A percentile compares a stretch with the other conserved stretches of the same genome.
Evolutionary conservation across 2,113 vertebrate species (phyloP).

Genomic region (Myocastor coypus): DNA sequence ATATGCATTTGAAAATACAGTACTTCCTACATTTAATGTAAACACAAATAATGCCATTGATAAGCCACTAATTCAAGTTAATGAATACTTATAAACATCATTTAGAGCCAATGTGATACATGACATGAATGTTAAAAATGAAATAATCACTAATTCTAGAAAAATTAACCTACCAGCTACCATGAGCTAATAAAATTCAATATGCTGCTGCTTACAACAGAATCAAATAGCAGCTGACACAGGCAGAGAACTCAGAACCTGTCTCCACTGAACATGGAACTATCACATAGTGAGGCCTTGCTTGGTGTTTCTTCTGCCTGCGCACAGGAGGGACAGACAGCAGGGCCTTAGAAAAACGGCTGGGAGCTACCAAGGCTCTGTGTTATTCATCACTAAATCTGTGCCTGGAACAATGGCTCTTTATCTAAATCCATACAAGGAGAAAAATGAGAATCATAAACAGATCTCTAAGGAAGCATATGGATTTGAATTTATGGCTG

Average conservation of each 20-base stretch:
- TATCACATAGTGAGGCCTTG: not conserved
- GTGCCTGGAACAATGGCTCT: not conserved
- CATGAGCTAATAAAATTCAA: constrained; percentile 30
- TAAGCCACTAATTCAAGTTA: not conserved
- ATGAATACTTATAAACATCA: not conserved
- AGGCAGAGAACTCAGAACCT: constrained; percentile 19
- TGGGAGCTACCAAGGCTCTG: not conserved
- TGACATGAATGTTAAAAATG: not conserved
- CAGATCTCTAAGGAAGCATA: constrained; percentile 8
- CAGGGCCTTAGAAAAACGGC: not conserved
- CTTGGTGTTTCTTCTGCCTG: not conserved
- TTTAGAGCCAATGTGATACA: not conserved
- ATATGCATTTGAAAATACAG: not conserved
- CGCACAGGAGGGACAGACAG: not conserved
- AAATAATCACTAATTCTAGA: not conserved
- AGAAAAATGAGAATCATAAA: not conserved
- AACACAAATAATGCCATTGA: not conserved
- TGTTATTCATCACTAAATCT: not conserved
- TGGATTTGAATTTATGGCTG: not conserved
- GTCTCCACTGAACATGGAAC: not conserved
- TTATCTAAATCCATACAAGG: not conserved
- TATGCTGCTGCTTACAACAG: not conserved
- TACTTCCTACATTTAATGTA: not conserved
- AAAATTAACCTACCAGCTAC: constrained; percentile 26
- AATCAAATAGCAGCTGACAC: constrained; percentile 3